Base-by-base conservation (phyloP, 2,888 invertebrate species). In the Apotomis capreana region DNA sequence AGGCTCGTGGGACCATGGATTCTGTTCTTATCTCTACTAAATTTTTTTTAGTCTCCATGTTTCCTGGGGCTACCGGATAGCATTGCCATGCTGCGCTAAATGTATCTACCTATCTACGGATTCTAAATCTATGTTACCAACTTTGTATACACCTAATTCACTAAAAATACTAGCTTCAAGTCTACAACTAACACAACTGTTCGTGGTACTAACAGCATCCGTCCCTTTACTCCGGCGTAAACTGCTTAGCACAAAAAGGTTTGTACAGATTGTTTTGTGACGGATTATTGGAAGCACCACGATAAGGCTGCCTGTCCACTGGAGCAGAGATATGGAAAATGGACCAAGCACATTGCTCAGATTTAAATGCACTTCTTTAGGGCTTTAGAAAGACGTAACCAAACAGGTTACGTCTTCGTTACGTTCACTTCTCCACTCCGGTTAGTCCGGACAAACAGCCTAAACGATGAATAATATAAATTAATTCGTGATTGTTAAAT, bases 51-150 rank as follows among this genome's bases (percentile, higher is more conserved):
- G 40, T 40, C 40, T 54, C n/a, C 49, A 10, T 61, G 0, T 26
- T 13, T 13, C 9, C 49, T 51, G n/a, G 37, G 61, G 67, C 71
- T 51, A 15, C 26, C 54, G 36, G 13, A 49, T 44, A 57, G 67
- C 60, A 26, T 59, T 60, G 70, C 71, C 71, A 71, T 71, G 71
- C 71, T 68, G 71, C 71, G 49, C 67, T 71, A 61, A n/a, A 46
- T 55, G 55, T 67, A 67, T 54, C 10, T 6, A 13, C 51, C 68
- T 54, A 63, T 26, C 37, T 57, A 57, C 55, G 12, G 8, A 46
- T 36, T 67, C 40, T 67, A 67, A 5, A 15, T 57, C 8, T 49
- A 57, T 37, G 13, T 10, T 54, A 15, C 9, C 3, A 26, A 13
- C 12, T 46, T 8, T 2, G n/a, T 61, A 63, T 10, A 36, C n/a